phyloP scores from a whole-genome alignment of 2,797 vertebrate species.

The Gambelia wislizenii region DNA sequence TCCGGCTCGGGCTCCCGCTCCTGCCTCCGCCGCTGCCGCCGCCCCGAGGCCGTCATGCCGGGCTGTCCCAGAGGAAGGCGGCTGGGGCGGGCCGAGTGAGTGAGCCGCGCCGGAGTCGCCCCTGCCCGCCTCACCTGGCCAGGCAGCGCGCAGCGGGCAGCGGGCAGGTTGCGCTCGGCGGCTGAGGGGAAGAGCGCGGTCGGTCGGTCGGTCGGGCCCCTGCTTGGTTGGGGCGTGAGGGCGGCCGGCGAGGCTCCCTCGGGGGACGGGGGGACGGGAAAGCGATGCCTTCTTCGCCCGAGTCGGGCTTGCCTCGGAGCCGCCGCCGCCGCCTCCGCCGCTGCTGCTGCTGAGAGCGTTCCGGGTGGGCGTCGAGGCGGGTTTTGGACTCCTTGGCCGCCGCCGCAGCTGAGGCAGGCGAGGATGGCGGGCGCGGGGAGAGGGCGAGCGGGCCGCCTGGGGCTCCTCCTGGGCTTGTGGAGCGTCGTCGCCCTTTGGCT shows the following conservation, averaged over 20 bases:
- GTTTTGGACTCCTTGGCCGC: neutral
- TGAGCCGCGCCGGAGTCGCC: neutral
- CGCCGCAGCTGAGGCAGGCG: slow-evolving; percentile 10
- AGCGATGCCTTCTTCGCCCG: slow-evolving; percentile 37
- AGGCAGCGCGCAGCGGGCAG: neutral
- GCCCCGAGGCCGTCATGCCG: slow-evolving; percentile 37
- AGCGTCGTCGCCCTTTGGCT: slow-evolving; percentile 71
- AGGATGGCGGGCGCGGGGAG: slow-evolving; percentile 72
- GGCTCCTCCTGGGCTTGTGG: slow-evolving; percentile 72
- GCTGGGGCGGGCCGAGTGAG: neutral
- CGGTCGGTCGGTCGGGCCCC: too few species aligned
- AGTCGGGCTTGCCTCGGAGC: slow-evolving; percentile 63
- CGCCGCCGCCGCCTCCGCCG: slow-evolving; percentile 32
- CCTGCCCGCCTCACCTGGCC: slow-evolving; percentile 6
- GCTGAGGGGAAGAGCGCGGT: too few species aligned
- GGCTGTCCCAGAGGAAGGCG: slow-evolving; percentile 55
- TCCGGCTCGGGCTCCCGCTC: neutral
- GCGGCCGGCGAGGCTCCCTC: neutral
- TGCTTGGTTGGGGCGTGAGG: neutral
- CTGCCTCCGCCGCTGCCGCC: neutral
- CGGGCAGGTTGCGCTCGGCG: slow-evolving; percentile 5
- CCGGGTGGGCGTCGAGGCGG: neutral
- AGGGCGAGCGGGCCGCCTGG: slow-evolving; percentile 66
- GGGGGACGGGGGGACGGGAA: neutral
- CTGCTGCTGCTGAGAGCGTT: neutral